A percentile compares a stretch with the other conserved stretches of the same genome.
Evolutionary conservation across 2,113 vertebrate species (phyloP).

Genomic region (Brienomyrus brachyistius): DNA sequence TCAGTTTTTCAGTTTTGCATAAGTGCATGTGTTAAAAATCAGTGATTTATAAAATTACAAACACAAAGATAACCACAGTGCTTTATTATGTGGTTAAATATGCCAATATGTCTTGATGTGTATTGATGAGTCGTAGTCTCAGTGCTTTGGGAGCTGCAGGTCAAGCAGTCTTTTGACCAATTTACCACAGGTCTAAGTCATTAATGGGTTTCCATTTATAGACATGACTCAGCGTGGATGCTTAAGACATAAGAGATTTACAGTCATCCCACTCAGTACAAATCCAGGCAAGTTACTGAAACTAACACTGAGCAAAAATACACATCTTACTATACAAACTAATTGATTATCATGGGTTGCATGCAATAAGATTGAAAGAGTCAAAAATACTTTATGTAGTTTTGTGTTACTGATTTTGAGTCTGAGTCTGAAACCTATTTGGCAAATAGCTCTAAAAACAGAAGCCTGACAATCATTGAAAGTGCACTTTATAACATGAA

Average conservation of each 20-base stretch:
- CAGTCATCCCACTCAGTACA: not conserved
- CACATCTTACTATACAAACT: not conserved
- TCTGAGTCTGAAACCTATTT: not conserved
- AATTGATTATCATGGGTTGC: not conserved
- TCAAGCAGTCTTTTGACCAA: not conserved
- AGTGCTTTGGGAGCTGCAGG: not conserved
- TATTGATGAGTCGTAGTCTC: not conserved
- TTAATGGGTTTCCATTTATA: not conserved
- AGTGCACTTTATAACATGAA: not conserved
- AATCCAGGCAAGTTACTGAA: not conserved
- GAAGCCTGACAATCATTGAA: not conserved
- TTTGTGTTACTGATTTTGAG: not conserved
- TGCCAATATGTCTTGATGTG: not conserved
- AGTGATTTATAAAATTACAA: not conserved
- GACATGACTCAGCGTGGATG: not conserved
- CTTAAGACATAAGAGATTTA: not conserved
- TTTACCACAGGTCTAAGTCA: not conserved
- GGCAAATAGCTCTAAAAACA: not conserved
- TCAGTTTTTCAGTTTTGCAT: not conserved
- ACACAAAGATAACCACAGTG: not conserved
- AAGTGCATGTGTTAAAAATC: not conserved
- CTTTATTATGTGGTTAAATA: not conserved
- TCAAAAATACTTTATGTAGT: not conserved
- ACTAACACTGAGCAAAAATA: not conserved
- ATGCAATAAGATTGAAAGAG: not conserved